Evolutionary conservation across 2,797 vertebrate species (phyloP).

Genomic region (Sebastes itinus): DNA sequence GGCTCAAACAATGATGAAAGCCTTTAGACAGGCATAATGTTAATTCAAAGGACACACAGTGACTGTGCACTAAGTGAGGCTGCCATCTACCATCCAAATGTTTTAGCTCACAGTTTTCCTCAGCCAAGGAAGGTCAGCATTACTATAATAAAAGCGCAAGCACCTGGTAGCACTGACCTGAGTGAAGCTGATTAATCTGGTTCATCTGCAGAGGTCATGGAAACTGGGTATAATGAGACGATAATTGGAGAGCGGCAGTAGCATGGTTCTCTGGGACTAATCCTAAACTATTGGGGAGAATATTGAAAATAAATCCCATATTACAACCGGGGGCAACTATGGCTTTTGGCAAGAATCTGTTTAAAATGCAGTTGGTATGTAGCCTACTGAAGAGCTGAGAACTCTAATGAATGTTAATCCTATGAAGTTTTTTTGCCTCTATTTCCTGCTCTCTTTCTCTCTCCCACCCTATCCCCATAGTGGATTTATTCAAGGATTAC

Average conservation of each 20-base stretch:
- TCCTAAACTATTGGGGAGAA: conserved; percentile 61
- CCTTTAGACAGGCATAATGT: conserved; percentile 13
- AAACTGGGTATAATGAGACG: conserved; percentile 50
- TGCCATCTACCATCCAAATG: not conserved
- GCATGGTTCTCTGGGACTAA: conserved; percentile 60
- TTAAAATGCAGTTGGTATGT: conserved; percentile 68
- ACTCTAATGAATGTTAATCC: conserved; percentile 79
- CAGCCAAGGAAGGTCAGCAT: conserved; percentile 38
- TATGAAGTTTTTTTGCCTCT: conserved; percentile 30
- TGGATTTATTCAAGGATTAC: conserved; percentile 61
- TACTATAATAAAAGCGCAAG: conserved; percentile 37
- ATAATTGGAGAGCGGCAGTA: conserved; percentile 52
- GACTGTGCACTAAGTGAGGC: conserved; percentile 1
- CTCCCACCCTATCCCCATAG: conserved; percentile 6
- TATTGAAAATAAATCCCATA: conserved; percentile 73
- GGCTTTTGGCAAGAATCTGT: conserved; percentile 62
- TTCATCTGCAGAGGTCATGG: conserved; percentile 67
- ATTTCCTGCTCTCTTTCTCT: conserved; percentile 6
- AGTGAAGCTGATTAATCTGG: conserved; percentile 53
- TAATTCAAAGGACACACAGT: conserved; percentile 30
- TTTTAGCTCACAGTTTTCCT: conserved; percentile 10
- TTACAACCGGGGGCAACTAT: conserved; percentile 51
- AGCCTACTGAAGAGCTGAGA: conserved; percentile 43
- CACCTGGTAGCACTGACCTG: conserved; percentile 46
- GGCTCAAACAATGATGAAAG: conserved; percentile 38